These are phyloP conservation scores for Aplochiton taeniatus DNA, from an alignment of 2,797 vertebrate genomes.

Conservation along the genomic window DNA sequence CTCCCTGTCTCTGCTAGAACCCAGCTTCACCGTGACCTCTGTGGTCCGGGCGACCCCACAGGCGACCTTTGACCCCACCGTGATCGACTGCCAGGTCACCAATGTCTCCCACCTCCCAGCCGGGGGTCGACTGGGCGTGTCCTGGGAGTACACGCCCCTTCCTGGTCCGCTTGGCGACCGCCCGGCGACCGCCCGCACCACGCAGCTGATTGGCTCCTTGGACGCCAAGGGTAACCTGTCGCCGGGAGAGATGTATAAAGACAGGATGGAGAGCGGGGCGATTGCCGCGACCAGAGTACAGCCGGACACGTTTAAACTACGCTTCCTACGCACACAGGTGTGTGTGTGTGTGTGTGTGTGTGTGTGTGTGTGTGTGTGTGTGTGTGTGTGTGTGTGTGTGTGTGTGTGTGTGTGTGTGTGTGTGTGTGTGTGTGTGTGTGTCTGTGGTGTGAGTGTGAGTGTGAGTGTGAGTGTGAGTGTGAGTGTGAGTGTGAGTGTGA, in stretches of 20 bases:
- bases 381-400: not conserved
- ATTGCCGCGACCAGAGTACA: slow-evolving; percentile 78
- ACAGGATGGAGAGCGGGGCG: slow-evolving; percentile 75
- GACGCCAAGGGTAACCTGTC: slow-evolving; percentile 81
- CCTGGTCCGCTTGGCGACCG: slow-evolving; percentile 46
- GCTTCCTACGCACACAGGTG: slow-evolving; percentile 82
- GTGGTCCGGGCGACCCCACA: slow-evolving; percentile 67
- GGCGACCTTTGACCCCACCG: slow-evolving; percentile 81
- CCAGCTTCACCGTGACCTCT: slow-evolving; percentile 77
- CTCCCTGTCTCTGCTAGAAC: slow-evolving; percentile 69
- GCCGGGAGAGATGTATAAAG: slow-evolving; percentile 68
- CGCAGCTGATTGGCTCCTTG: slow-evolving; percentile 76
- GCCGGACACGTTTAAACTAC: slow-evolving; percentile 81
- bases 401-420: not conserved
- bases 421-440: not conserved
- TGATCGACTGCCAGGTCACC: slow-evolving; percentile 81
- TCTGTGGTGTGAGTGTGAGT: no score
- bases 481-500: not conserved
- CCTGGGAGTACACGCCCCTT: slow-evolving; percentile 83
- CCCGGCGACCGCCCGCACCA: slow-evolving; percentile 38
- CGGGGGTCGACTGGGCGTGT: slow-evolving; percentile 75
- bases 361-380: slow-evolving; percentile 2
- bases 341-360: not conserved
- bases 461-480: not conserved
- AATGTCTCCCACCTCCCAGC: slow-evolving; percentile 52